Conservation (phyloP, 2,797 vertebrate species). For the Acipenser transmontanus region DNA sequence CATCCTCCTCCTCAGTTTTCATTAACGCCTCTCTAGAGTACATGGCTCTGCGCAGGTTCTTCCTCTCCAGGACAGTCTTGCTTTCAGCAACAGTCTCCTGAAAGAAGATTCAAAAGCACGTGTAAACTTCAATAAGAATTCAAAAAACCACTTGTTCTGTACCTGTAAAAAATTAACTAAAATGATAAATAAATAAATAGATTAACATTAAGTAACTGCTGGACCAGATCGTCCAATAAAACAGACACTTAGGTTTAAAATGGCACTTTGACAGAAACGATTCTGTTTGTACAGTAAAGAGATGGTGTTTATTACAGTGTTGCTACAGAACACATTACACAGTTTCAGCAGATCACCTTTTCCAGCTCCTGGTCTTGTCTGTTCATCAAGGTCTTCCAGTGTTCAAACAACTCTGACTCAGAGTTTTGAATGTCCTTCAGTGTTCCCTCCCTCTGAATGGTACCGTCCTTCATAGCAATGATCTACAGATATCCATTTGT, state of each 20-base stretch:
- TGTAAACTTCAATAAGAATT: too few species aligned
- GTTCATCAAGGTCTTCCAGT: slow-evolving; percentile 96
- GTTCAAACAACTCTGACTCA: slow-evolving; percentile 86
- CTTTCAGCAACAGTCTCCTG: slow-evolving; percentile 80
- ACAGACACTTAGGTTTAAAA: too few species aligned
- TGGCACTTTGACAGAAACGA: neutral
- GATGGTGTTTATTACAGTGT: neutral
- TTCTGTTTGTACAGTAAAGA: neutral
- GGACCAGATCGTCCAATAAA: too few species aligned
- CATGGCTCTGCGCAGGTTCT: slow-evolving; percentile 80
- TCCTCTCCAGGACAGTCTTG: slow-evolving; percentile 75
- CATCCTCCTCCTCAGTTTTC: slow-evolving; percentile 83
- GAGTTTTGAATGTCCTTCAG: slow-evolving; percentile 94
- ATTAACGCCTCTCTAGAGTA: slow-evolving; percentile 74
- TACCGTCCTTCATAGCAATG: slow-evolving; percentile 95
- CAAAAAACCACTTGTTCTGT: too few species aligned
- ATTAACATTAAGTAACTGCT: too few species aligned
- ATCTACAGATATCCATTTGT: slow-evolving; percentile 58
- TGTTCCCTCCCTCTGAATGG: slow-evolving; percentile 89
- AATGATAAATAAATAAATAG: too few species aligned
- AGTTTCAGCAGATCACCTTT: slow-evolving; percentile 59
- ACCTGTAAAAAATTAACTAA: too few species aligned
- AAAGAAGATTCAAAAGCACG: neutral
- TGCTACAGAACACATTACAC: neutral
- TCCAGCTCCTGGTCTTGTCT: slow-evolving; percentile 88